Evolutionary conservation across 2,797 vertebrate genomes (phyloP), one percentile per base, ranked within the genome.

Genomic region (Psittacula echo): DNA sequence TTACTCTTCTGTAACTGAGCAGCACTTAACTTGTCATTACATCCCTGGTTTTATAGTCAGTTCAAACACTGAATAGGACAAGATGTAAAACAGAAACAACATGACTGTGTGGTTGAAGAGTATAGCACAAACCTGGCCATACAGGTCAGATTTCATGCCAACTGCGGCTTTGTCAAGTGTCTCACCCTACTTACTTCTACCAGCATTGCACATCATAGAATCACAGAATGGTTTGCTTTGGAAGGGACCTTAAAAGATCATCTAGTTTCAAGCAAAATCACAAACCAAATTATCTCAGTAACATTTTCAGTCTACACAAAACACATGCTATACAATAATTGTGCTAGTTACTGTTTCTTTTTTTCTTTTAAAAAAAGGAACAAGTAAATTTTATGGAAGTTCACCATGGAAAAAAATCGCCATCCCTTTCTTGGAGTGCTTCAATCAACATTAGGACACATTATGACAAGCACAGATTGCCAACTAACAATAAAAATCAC

Each of bases 231-330:
- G 56, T 37, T 37, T 37, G 34, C 56, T 60, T 60, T 60, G 23
- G 34, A 60, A 60, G 24, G n/a, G 10, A 37, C 34, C n/a, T 60
- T 17, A 60, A 26, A 60, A 37, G n/a, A 26, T 60, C 34, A 17
- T 37, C 56, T 60, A 37, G 22, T 60, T 60, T n/a, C 56, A 60
- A 60, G 22, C 10, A 60, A 34, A 60, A 60, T 11, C 23, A 60
- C 56, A 37, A 60, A 26, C 56, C 23, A 60, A 37, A 60, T 58
- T 32, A 44, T 7, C 32, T 90, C 86, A 76, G 32, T 20, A 76
- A 66, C 60, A 76, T 85, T 78, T 88, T 92, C 72, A 87, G 62
- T 23, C 47, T 54, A 73, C 27, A 61, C 11, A 84, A 86, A 93
- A 58, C 53, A 83, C 9, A 58, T 34, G 23, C 53, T 58, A 74